Base-by-base conservation (phyloP, 2,888 invertebrate species). In the Chaitophorus viminalis region DNA sequence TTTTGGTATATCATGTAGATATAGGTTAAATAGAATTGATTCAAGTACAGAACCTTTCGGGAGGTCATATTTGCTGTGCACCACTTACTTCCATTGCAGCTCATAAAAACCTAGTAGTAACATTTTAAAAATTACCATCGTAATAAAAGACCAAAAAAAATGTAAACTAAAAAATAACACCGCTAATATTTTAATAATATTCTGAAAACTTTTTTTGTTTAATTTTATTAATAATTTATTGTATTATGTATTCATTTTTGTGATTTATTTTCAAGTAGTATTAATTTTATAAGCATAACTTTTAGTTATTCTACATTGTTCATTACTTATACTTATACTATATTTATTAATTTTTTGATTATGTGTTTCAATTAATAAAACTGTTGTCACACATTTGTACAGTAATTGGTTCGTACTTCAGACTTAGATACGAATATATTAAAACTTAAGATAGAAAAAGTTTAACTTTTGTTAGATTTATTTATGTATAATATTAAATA, bases 81-180 rank as follows among this genome's bases (percentile, higher is more conserved):
- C 75, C 39, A 76, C 6, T 76, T 39, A 6, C 75, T 46, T 89
- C 88, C 18, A 86, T 84, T 54, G 89, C 81, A 31, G 88, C 78
- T 11, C 72, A 88, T 29, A 89, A 75, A 68, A 88, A 81, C 39
- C 81, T 75, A 65, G 60, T 21, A 60, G 9, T 18, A 18, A 21
- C 60, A 60, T 60, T 60, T 60, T 60, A 21, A 60, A 3, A 9
- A 60, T 60, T n/a, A n/a, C n/a, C n/a, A n/a, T n/a, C n/a, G n/a
- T n/a, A n/a, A n/a, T n/a, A n/a, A n/a, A n/a, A n/a, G n/a, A n/a
- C n/a, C n/a, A n/a, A n/a, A n/a, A n/a, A n/a, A n/a, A n/a, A n/a
- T n/a, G n/a, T n/a, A n/a, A n/a, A n/a, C n/a, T n/a, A n/a, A n/a
- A n/a, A n/a, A n/a, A n/a, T n/a, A n/a, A n/a, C n/a, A n/a, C n/a